Percentiles rank a stretch among this genome's conserved stretches.
phyloP scores from a whole-genome alignment of 2,797 vertebrate species.

The Sebastiscus albofasciatus region DNA sequence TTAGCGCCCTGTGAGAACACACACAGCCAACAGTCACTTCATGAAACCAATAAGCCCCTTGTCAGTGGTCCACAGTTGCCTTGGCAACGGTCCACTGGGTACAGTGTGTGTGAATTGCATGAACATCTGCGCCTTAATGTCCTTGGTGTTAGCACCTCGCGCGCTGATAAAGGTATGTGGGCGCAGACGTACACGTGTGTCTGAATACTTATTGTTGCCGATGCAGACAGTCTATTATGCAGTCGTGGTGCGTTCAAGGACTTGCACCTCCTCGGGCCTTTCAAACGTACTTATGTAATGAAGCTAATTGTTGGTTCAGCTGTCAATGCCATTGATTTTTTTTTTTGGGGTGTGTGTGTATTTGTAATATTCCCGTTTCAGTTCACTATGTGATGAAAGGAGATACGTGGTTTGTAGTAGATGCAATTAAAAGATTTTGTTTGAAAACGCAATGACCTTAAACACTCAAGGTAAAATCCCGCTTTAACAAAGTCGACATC shows the following conservation, averaged over 20 bases:
- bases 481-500: background rate
- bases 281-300: background rate
- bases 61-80: slow-evolving; percentile 93
- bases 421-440: background rate
- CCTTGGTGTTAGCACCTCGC: slow-evolving; percentile 76
- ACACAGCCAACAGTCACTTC: slow-evolving; percentile 85
- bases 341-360: background rate
- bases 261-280: slow-evolving; percentile 11
- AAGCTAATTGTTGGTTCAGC: slow-evolving; percentile 15
- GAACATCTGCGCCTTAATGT: slow-evolving; percentile 93
- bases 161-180: slow-evolving; percentile 47
- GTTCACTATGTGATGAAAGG: background rate
- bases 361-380: background rate
- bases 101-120: slow-evolving; percentile 90
- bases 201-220: slow-evolving; percentile 7
- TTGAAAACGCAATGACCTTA: background rate
- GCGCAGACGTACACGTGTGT: slow-evolving; percentile 15
- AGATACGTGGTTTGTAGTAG: background rate
- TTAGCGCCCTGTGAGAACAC: slow-evolving; percentile 59
- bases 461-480: background rate
- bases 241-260: slow-evolving; percentile 49
- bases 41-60: slow-evolving; percentile 91
- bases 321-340: background rate
- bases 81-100: slow-evolving; percentile 92
- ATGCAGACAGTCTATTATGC: slow-evolving; percentile 32